Conservation (phyloP, 2,113 vertebrate genomes). For the western clawed frog (Xenopus tropicalis) region DNA sequence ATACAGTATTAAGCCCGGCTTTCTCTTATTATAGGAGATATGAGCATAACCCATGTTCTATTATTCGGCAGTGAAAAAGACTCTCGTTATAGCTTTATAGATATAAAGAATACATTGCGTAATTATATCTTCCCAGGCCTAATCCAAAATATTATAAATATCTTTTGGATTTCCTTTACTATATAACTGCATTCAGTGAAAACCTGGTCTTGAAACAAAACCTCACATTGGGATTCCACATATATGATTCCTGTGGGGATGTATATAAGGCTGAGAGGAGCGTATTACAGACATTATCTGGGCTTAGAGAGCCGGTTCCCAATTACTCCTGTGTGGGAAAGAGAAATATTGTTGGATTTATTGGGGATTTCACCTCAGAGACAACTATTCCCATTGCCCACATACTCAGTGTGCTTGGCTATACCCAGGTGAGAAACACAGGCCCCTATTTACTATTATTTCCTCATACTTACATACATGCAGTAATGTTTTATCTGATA, state of each 20-base stretch:
- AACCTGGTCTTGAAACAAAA: background rate
- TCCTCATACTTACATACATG: too few relatives aligned
- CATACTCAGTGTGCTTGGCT: constrained; percentile 4
- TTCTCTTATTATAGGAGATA: too few relatives aligned
- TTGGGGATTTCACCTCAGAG: constrained; percentile 9
- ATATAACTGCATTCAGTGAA: too few relatives aligned
- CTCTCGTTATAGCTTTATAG: too few relatives aligned
- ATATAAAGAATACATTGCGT: too few relatives aligned
- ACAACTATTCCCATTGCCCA: constrained; percentile 1
- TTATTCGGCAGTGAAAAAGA: too few relatives aligned
- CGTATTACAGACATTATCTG: constrained; percentile 18
- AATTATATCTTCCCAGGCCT: too few relatives aligned
- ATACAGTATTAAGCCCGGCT: too few relatives aligned
- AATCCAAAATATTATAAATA: too few relatives aligned
- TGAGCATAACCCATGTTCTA: too few relatives aligned
- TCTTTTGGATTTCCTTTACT: constrained; percentile 1
- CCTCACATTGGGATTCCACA: constrained; percentile 4
- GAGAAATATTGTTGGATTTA: background rate
- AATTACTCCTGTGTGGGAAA: constrained; percentile 2
- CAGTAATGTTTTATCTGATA: too few relatives aligned
- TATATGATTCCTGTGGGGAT: constrained; percentile 5
- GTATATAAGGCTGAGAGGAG: background rate
- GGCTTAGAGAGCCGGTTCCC: background rate
- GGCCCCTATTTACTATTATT: too few relatives aligned
- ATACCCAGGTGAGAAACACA: constrained; percentile 1